A percentile compares a stretch with the other conserved stretches of the same genome.
Conservation (phyloP, 2,113 vertebrate species). For the Picathartes gymnocephalus region DNA sequence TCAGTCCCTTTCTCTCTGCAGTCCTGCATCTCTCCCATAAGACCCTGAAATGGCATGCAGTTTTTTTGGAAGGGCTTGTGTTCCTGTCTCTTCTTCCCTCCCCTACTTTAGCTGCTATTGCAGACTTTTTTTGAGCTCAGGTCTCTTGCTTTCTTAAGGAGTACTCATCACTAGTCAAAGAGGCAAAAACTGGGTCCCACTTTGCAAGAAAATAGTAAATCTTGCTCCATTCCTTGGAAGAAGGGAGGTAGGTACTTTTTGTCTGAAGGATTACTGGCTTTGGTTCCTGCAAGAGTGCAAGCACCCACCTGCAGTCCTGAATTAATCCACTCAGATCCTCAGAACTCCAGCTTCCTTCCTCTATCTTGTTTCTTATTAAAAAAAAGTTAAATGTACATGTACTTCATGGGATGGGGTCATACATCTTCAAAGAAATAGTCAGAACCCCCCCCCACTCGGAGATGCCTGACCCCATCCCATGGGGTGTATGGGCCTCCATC, state of each 20-base stretch:
- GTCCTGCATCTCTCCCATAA: background rate
- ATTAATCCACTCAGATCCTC: background rate
- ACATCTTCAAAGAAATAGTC: background rate
- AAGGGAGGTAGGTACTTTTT: background rate
- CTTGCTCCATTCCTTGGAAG: background rate
- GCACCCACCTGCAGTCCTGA: background rate
- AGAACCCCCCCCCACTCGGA: background rate
- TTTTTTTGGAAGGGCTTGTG: background rate
- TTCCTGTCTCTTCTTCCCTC: background rate
- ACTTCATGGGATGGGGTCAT: background rate
- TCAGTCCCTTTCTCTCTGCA: background rate
- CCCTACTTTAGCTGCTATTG: background rate
- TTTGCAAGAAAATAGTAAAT: background rate
- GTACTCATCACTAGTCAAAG: background rate
- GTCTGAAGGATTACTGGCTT: background rate
- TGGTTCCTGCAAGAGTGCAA: background rate
- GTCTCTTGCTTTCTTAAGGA: background rate
- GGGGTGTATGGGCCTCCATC: rapidly evolving
- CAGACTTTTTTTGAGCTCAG: background rate
- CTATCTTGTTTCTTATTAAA: background rate
- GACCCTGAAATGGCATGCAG: background rate
- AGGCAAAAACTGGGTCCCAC: background rate
- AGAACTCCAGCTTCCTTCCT: background rate
- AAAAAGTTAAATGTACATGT: background rate
- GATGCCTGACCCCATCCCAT: background rate